These are phyloP conservation scores for Cassiopea andromeda DNA, from an alignment of 30 jellyfish, hydroid and myxozoan genomes.

Conservation along the genomic window DNA sequence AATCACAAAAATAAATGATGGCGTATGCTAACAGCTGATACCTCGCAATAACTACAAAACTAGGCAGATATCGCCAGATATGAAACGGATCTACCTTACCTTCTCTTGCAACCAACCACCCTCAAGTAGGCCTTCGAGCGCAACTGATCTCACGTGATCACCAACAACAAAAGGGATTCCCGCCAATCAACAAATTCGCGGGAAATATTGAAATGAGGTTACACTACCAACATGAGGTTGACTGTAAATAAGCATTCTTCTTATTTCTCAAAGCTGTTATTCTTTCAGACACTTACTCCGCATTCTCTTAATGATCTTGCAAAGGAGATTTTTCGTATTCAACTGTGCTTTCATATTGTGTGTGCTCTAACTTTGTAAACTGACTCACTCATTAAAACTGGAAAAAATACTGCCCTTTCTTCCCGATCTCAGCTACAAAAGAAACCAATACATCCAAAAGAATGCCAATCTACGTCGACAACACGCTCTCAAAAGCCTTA, in stretches of 20 bases:
- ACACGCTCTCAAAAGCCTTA: no score
- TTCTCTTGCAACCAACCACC: not conserved
- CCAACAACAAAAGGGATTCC: slow-evolving; percentile 27
- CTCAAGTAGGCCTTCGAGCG: not conserved
- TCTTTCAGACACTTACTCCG: no score
- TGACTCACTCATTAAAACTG: no score
- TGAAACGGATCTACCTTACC: not conserved
- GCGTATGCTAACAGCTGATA: not conserved
- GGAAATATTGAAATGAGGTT: slow-evolving; percentile 36
- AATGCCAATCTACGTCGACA: no score
- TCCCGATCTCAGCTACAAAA: no score
- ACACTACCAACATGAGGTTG: not conserved
- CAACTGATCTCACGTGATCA: slow-evolving; percentile 3
- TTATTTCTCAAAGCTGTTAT: no score
- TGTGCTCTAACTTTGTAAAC: no score
- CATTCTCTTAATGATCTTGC: no score
- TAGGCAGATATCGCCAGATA: not conserved
- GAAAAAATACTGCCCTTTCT: no score
- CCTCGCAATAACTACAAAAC: not conserved
- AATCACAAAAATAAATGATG: not conserved
- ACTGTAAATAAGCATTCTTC: not conserved
- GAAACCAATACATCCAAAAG: no score
- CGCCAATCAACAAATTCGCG: slow-evolving; percentile 50
- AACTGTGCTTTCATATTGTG: no score
- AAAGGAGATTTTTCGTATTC: no score